Evolutionary conservation across 1,140 invertebrate genomes (phyloP), one percentile per base, ranked within the genome.

Genomic region (Calephelis virginiensis): DNA sequence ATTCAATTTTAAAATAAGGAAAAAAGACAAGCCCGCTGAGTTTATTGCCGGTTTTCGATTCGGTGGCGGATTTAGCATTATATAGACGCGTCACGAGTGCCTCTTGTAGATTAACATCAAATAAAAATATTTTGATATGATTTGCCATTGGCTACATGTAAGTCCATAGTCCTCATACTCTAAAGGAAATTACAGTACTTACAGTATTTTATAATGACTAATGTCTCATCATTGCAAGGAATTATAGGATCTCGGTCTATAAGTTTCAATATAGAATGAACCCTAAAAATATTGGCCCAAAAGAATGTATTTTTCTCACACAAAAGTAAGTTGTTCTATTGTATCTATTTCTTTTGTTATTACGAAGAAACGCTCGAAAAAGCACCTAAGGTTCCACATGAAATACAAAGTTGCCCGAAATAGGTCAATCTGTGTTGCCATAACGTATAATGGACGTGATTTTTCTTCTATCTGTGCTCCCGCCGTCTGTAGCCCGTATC

Each of bases 391-490:
- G 56, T 59, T 38, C 28, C 53, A 17, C 53, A 59, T 59, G 10
- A 59, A 59, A 59, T 59, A 59, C 53, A 37, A 59, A 59, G 53
- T 59, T 59, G 37, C 37, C 53, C 53, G 53, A 59, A 59, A 59
- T 59, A 59, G 53, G 53, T 59, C 53, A 59, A 59, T 59, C 53
- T 59, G 53, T 59, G 53, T 59, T 59, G 28, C 53, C 53, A 59
- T 59, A 59, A 59, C 28, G 53, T 59, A 59, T 59, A 59, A 59
- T 59, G 28, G 53, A 59, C 28, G 53, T 59, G 53, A 59, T 59
- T 59, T 59, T 37, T 56, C 50, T 56, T 56, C 50, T 56, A 56
- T 56, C 50, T 56, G 50, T 37, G 50, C 50, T 28, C 50, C 50
- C 17, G 11, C 50, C 50, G 50, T 56, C 50, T 56, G 50, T 56